Conservation (phyloP, 2,888 invertebrate genomes). For the Drosophila antonietae region DNA sequence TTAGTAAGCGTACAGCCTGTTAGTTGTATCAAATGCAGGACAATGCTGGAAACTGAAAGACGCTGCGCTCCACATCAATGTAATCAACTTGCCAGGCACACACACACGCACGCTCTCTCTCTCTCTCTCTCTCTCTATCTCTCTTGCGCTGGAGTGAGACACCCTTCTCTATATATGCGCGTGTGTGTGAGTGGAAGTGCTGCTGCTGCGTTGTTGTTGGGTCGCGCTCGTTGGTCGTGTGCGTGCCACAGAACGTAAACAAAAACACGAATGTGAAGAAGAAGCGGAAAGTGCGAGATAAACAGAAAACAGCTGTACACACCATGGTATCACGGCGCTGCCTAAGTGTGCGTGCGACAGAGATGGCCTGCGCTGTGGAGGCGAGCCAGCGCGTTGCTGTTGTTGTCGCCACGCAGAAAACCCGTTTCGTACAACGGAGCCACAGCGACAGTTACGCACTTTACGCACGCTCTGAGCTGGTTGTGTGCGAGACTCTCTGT, state of each 20-base stretch:
- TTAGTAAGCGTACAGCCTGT: conserved; percentile 15
- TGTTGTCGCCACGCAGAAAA: conserved; percentile 59
- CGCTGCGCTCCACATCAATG: conserved; percentile 32
- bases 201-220: conserved; percentile 12
- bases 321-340: conserved; percentile 46
- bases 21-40: conserved; percentile 31
- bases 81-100: conserved; percentile 43
- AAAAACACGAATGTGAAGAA: conserved; percentile 78
- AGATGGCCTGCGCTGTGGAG: conserved; percentile 24
- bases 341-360: conserved; percentile 24
- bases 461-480: conserved; percentile 72
- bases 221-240: conserved; percentile 43
- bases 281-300: conserved; percentile 79
- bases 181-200: conserved; percentile 24
- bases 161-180: neutral
- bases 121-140: neutral
- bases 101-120: neutral
- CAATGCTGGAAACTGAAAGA: conserved; percentile 19
- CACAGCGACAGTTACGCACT: conserved; percentile 76
- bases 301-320: conserved; percentile 81
- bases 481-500: conserved; percentile 1
- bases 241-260: conserved; percentile 77
- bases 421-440: conserved; percentile 64
- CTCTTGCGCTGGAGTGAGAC: neutral
- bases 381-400: conserved; percentile 24